Evolutionary conservation across 2,113 vertebrate species (phyloP), one percentile per base, ranked within the genome.

Genomic region (Entelurus aequoreus): DNA sequence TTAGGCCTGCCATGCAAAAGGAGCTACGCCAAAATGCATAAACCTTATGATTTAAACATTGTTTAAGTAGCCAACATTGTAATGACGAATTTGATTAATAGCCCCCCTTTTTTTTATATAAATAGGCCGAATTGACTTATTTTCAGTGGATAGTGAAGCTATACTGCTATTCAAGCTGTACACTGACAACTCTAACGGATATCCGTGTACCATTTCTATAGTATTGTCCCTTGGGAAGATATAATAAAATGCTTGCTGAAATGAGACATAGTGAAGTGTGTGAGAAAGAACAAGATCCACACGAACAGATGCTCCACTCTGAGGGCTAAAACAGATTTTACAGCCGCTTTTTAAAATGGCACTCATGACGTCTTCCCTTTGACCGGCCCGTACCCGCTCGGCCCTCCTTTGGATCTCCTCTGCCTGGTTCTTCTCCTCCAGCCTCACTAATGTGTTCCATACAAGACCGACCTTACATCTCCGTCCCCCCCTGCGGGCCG

Each of bases 381-480:
- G 48, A 78, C 42, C 6, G 3, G 28, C 54, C 68, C 37, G 14
- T 48, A 47, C 58, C 71, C 63, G 66, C 69, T 78, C 63, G 66
- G 63, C 38, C 65, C 62, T 52, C 71, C 69, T 74, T 77, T 63
- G 67, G 82, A 77, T 76, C 75, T 79, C 68, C 53, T 21, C 54
- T 35, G 54, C 28, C 61, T 64, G 56, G 44, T 63, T 73, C 48
- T 63, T 72, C 50, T 66, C 62, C 44, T 60, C 40, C 58, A 42
- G 62, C 62, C 72, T 64, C 65, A 63, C 58, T 68, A 44, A 65
- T 74, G 36, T 67, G 62, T 72, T 51, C 63, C 47, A 51, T 80
- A 79, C 71, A 80, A 71, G 75, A 28, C 28, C 47, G 62, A 51
- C 66, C 62, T 67, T 56, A 66, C 67, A 80, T 81, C 82, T 76